These are phyloP conservation scores for Thymelicus lineola DNA, from an alignment of 2,888 invertebrate genomes.

Conservation along the genomic window DNA sequence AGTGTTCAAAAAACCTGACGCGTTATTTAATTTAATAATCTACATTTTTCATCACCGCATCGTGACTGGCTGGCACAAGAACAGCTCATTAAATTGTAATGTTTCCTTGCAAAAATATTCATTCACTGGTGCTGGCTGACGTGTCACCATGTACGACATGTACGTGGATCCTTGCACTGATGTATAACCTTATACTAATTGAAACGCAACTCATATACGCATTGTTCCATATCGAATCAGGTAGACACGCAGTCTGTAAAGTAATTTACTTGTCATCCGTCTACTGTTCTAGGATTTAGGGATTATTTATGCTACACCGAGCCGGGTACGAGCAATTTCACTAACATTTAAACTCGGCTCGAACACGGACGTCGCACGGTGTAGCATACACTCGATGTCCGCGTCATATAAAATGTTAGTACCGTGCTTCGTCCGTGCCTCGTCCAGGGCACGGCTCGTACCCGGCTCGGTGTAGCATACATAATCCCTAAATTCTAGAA, in stretches of 20 bases:
- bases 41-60: conserved; percentile 20
- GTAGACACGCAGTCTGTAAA: conserved; percentile 12
- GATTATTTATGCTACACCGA: too few relatives aligned
- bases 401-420: too few relatives aligned
- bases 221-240: conserved; percentile 10
- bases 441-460: too few relatives aligned
- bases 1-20: neutral
- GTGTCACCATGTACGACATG: neutral
- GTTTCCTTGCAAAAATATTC: conserved; percentile 25
- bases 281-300: too few relatives aligned
- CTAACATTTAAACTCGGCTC: too few relatives aligned
- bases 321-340: too few relatives aligned
- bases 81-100: conserved; percentile 13
- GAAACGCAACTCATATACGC: conserved; percentile 1
- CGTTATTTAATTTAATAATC: conserved; percentile 6
- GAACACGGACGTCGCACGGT: too few relatives aligned
- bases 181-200: conserved; percentile 13
- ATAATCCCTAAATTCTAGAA: too few relatives aligned
- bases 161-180: conserved; percentile 29
- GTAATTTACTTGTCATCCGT: neutral
- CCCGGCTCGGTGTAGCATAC: too few relatives aligned
- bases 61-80: conserved; percentile 2
- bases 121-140: conserved; percentile 3
- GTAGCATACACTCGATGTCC: too few relatives aligned
- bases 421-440: too few relatives aligned